Percentiles rank a stretch among this genome's conserved stretches.
These are phyloP conservation scores for Allolobophora icterica DNA, from an alignment of 2,888 invertebrate species.

Conservation along the genomic window DNA sequence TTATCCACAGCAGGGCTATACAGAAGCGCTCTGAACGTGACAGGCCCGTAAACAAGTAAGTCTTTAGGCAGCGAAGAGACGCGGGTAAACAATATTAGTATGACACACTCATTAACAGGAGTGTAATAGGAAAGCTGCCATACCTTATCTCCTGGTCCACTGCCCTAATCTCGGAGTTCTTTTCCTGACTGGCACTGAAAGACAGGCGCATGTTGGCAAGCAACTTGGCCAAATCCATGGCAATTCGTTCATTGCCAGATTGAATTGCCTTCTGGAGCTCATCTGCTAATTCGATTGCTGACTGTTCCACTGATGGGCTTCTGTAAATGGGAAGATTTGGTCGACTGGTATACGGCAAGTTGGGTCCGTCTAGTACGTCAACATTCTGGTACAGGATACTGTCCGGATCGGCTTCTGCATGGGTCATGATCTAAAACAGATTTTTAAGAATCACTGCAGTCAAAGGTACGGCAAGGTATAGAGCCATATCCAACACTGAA, in stretches of 20 bases:
- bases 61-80: too few relatives aligned
- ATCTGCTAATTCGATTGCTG: background rate
- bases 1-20: too few relatives aligned
- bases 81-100: too few relatives aligned
- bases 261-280: conserved; percentile 6
- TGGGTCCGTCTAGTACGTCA: background rate
- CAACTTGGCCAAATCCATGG: background rate
- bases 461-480: background rate
- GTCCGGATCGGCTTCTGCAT: background rate
- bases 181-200: background rate
- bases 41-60: too few relatives aligned
- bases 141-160: conserved; percentile 1
- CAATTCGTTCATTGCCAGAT: background rate
- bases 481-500: too few relatives aligned
- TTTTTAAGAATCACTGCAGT: background rate
- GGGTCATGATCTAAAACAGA: background rate
- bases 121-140: background rate
- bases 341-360: background rate
- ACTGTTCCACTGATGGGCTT: background rate
- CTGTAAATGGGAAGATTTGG: background rate
- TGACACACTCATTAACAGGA: background rate
- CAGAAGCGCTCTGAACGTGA: too few relatives aligned
- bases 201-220: conserved; percentile 3
- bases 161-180: background rate
- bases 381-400: background rate